Conservation (phyloP, 2,888 invertebrate species). For the Nemoura dubitans region DNA sequence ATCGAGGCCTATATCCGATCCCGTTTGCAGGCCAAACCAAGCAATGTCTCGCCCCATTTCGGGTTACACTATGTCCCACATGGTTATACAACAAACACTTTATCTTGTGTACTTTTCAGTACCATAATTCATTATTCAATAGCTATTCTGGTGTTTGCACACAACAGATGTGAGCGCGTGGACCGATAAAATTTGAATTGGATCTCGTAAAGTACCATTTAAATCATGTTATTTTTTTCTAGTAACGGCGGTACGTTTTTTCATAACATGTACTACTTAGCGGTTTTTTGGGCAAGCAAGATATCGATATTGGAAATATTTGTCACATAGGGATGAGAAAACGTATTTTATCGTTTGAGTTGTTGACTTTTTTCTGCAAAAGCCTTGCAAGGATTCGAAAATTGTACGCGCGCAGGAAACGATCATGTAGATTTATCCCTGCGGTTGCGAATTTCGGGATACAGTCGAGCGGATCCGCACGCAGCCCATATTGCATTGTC, state of each 20-base stretch:
- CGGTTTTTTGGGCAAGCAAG: not conserved
- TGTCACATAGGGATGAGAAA: not conserved
- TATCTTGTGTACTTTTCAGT: slow-evolving; percentile 33
- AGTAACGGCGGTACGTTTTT: not conserved
- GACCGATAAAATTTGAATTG: slow-evolving; percentile 12
- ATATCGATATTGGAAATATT: slow-evolving; percentile 7
- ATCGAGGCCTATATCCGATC: not conserved
- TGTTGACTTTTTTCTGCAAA: not conserved
- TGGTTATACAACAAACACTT: slow-evolving; percentile 20
- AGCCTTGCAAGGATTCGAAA: not conserved
- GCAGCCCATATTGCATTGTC: not conserved
- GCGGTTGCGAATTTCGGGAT: not conserved
- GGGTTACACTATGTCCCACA: not conserved
- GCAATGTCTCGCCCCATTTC: not conserved
- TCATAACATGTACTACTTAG: slow-evolving; percentile 4
- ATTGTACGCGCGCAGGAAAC: not conserved
- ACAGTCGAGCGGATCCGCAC: not conserved
- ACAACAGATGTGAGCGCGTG: slow-evolving; percentile 22
- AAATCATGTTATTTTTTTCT: slow-evolving; percentile 22
- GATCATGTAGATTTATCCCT: not conserved
- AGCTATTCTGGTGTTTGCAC: slow-evolving; percentile 24
- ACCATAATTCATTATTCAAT: slow-evolving; percentile 38
- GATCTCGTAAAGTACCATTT: slow-evolving; percentile 22
- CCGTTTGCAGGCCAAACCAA: not conserved
- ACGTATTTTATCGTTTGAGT: slow-evolving; percentile 1